phyloP scores from a whole-genome alignment of 2,113 vertebrate genomes.

The rat (Rattus norvegicus) region GRCr8 NC_086026.1:58588501-58589000 shows the following conservation, averaged over 20 bases:
- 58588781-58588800: background rate
- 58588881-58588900: background rate
- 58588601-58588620: background rate
- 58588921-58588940: background rate
- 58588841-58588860: background rate
- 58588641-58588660: background rate
- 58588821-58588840: background rate
- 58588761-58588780: background rate
- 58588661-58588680: constrained; percentile 2
- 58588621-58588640: background rate
- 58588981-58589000: background rate
- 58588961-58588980: background rate
- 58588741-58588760: background rate
- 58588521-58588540: background rate
- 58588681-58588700: background rate
- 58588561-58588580: background rate
- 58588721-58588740: background rate
- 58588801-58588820: background rate
- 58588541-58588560: background rate
- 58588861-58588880: background rate
- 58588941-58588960: background rate
- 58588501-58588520: background rate
- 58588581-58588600: background rate
- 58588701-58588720: too few species aligned
- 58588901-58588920: background rate